Evolutionary conservation across 2,888 invertebrate genomes (phyloP), one percentile per base, ranked within the genome.

Genomic region (Odontothrips loti): DNA sequence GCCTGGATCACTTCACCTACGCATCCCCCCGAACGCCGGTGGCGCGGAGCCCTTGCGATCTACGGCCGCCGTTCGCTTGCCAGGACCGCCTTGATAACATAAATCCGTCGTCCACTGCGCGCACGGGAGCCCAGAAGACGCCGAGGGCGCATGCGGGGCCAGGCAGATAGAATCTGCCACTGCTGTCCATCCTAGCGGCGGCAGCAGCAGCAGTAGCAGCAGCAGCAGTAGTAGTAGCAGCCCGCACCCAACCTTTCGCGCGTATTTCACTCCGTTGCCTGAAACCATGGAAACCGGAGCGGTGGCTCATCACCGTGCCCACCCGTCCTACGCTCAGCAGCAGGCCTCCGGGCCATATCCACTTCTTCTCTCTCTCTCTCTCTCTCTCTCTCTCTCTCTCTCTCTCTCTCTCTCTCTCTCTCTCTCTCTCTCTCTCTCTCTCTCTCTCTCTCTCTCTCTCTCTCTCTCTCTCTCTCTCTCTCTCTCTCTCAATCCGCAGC

Each of bases 331-430:
- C 34, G 34, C 6, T 43, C 34, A 2, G 34, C 34, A 43, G 34
- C 34, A 43, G 34, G 34, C 3, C 34, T 43, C 34, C 51, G 51
- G 51, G 12, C 51, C 51, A 17, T 2, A 51, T 20, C 51, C 2
- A 17, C 51, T 51, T 12, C 51, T 10, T 10, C 51, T 20, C 15
- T 9, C 15, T 9, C 48, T 48, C 48, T 48, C 48, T 15, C 48
- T 15, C 9, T 15, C 48, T 48, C 48, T 48, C 48, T 48, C 3
- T 51, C 51, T 51, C 51, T 51, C 51, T 51, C 51, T 51, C 51
- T 51, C 51, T 51, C 51, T 51, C 51, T 51, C 51, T 51, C 51
- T 51, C 51, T 51, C 51, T 51, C 51, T 51, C 51, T 51, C 51
- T 51, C 51, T 51, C 51, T 51, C 51, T 51, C 51, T 51, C 51